Conservation (phyloP, 1,140 invertebrate genomes). For the Zeugodacus cucurbitae region DNA sequence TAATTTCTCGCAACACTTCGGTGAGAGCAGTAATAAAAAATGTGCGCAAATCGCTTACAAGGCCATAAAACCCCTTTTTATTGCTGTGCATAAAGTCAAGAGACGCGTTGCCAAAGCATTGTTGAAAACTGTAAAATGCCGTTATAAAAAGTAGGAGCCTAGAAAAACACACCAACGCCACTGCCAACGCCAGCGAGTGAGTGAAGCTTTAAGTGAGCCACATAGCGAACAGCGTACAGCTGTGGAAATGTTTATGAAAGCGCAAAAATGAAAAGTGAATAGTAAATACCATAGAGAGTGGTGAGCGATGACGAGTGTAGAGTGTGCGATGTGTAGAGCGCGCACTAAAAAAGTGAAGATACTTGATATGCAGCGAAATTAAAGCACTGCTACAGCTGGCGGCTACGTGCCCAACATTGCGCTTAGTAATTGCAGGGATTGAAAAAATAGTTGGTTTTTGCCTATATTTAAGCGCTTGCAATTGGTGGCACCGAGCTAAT, state of each 20-base stretch:
- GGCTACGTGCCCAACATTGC: background rate
- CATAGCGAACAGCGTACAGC: background rate
- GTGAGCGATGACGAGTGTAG: background rate
- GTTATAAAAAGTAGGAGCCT: background rate
- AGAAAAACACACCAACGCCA: background rate
- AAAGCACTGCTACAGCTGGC: background rate
- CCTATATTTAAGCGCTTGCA: background rate
- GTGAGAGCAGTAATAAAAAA: background rate
- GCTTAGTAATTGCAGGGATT: background rate
- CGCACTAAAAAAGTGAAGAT: background rate
- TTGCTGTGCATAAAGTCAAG: background rate
- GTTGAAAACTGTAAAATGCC: background rate
- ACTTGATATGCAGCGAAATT: background rate
- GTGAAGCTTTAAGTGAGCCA: background rate
- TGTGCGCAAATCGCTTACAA: conserved; percentile 9
- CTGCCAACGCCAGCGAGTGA: background rate
- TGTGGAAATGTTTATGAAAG: background rate
- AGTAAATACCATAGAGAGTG: background rate
- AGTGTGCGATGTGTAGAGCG: background rate
- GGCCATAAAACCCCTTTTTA: conserved; percentile 23
- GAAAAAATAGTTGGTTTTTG: background rate
- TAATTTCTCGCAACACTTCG: background rate
- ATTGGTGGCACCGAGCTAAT: background rate
- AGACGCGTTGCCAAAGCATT: background rate
- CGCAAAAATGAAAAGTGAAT: background rate